Evolutionary conservation across 2,797 vertebrate species (phyloP), one percentile per base, ranked within the genome.

Genomic region (Cynodonichthys magdalenae): DNA sequence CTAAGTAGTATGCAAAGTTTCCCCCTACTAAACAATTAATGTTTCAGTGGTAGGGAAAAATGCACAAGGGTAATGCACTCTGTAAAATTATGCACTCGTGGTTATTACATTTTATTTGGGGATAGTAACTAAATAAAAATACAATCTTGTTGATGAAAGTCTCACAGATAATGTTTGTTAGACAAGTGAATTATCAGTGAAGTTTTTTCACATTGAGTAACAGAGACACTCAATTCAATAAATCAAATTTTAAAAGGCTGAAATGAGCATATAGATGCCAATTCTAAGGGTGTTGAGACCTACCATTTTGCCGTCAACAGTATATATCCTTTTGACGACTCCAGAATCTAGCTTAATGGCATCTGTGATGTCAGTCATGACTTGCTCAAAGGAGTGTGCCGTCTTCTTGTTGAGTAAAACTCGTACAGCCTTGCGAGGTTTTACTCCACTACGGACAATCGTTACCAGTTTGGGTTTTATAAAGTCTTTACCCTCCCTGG

Each of bases 341-440:
- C 97, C 97, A 0, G 95, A 96, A 91, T 99, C 97, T 75, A 99
- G 89, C 87, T 98, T 98, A 87, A 99, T 95, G 87, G 97, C 97
- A 3, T 99, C 97, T 0, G 97, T 99, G 81, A 99, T 94, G 77
- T 99, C 97, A 10, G 94, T 96, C 89, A 99, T 95, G 70, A 99
- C 97, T 80, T 99, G 97, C 61, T 99, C 96, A 63, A 97, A 99
- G 0, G 96, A 98, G 84, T 99, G 97, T 1, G 97, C 97, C 0
- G 97, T 99, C 80, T 99, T 99, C 94, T 97, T 99, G 92, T 99
- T 99, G 59, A 99, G 95, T 77, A 99, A 92, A 80, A 99, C 90
- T 50, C 97, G 91, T 29, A 98, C 93, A 1, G 97, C 97, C 63
- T 98, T 99, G 46, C 97, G 94, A 1, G 97, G 97, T 72, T 99